Percentiles rank a stretch among this genome's conserved stretches.
Conservation (phyloP, 2,888 invertebrate genomes). For the Phania funesta region DNA sequence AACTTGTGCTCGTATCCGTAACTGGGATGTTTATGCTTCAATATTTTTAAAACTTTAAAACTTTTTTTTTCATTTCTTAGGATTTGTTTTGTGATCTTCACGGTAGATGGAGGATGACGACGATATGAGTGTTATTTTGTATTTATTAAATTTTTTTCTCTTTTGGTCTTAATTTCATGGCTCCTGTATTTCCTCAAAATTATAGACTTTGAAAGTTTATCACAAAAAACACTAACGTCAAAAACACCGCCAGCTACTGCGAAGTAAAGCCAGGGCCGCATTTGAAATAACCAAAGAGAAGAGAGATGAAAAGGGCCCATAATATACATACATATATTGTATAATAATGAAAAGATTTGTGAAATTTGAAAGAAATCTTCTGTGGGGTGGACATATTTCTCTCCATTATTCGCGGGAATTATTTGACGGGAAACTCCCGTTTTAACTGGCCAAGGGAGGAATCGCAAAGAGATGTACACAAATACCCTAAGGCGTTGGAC, state of each 20-base stretch:
- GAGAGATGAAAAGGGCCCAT: neutral
- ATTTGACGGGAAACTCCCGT: too few relatives aligned
- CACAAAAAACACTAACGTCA: constrained; percentile 42
- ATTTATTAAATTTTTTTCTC: constrained; percentile 52
- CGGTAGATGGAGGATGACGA: constrained; percentile 67
- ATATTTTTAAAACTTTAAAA: constrained; percentile 4
- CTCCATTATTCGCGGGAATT: too few relatives aligned
- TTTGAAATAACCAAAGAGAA: neutral
- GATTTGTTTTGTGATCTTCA: constrained; percentile 26
- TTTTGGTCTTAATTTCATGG: constrained; percentile 74
- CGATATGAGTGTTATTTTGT: constrained; percentile 22
- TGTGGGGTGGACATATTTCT: too few relatives aligned
- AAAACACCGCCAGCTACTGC: constrained; percentile 45
- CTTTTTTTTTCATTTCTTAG: constrained; percentile 21
- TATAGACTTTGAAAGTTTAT: constrained; percentile 58
- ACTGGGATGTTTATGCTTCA: neutral
- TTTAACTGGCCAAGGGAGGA: too few relatives aligned
- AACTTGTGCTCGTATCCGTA: constrained; percentile 19
- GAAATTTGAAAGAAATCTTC: too few relatives aligned
- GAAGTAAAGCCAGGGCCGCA: constrained; percentile 4
- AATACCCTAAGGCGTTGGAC: too few relatives aligned
- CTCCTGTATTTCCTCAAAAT: constrained; percentile 72
- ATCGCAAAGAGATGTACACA: too few relatives aligned
- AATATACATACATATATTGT: too few relatives aligned
- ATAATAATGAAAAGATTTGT: too few relatives aligned